These are phyloP conservation scores for Pantelozetes paolii DNA, from an alignment of 2,888 invertebrate species.

Conservation along the genomic window DNA sequence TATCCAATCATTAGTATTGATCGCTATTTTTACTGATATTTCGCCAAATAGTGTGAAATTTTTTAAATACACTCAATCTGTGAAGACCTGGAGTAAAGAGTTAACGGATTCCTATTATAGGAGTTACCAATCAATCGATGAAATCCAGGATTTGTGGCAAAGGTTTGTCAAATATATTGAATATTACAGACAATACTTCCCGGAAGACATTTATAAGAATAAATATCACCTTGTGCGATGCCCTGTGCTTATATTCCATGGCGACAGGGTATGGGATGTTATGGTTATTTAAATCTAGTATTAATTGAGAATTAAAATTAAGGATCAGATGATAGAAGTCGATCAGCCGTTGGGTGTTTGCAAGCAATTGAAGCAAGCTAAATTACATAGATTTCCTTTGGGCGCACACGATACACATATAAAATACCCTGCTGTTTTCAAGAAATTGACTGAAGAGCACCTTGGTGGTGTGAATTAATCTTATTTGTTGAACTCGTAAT, in stretches of 20 bases:
- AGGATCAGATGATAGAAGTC: neutral
- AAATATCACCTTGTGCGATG: neutral
- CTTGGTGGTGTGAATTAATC: too few species aligned
- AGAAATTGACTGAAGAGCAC: neutral
- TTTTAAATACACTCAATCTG: neutral
- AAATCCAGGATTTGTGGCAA: neutral
- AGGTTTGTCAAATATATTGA: neutral
- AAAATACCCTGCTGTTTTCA: slow-evolving; percentile 4
- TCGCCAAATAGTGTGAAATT: too few species aligned
- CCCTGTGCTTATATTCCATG: slow-evolving; percentile 7
- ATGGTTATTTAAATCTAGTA: neutral
- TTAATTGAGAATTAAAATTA: neutral
- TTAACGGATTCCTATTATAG: neutral
- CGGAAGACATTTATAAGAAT: neutral
- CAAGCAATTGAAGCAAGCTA: slow-evolving; percentile 3
- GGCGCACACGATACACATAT: slow-evolving; percentile 33
- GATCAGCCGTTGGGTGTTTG: neutral
- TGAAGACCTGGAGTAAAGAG: neutral
- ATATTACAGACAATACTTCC: neutral
- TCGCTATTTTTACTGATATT: too few species aligned
- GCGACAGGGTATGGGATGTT: neutral
- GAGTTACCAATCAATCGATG: neutral
- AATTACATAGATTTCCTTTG: slow-evolving; percentile 25
- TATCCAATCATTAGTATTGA: too few species aligned
- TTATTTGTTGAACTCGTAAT: too few species aligned